Percentiles rank a stretch among this genome's conserved stretches.
Conservation (phyloP, 2,888 invertebrate species). For the Pollenia angustigena region DNA sequence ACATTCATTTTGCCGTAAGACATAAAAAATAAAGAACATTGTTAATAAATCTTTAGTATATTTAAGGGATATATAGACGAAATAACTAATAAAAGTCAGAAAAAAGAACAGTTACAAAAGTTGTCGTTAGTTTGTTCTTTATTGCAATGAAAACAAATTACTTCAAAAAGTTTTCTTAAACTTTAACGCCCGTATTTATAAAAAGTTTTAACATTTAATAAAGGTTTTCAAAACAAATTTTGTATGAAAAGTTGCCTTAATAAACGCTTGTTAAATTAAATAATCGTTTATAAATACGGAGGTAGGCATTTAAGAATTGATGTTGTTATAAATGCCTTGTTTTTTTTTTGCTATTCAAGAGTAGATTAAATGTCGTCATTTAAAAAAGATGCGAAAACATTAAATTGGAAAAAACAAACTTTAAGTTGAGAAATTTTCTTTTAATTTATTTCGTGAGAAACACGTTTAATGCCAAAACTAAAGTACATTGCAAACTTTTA, state of each 20-base stretch:
- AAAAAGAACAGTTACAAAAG: not conserved
- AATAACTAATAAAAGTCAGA: not conserved
- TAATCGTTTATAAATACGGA: too few relatives aligned
- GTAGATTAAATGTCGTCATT: conserved; percentile 2
- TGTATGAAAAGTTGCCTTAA: too few relatives aligned
- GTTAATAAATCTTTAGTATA: conserved; percentile 10
- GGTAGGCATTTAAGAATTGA: too few relatives aligned
- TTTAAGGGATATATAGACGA: not conserved
- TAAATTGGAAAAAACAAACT: not conserved
- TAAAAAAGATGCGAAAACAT: not conserved
- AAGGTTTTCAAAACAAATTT: too few relatives aligned
- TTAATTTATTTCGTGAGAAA: too few relatives aligned
- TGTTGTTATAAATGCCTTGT: not conserved
- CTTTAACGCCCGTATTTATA: too few relatives aligned
- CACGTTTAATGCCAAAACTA: conserved; percentile 21
- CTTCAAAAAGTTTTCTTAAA: not conserved
- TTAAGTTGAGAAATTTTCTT: conserved; percentile 7
- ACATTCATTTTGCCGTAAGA: not conserved
- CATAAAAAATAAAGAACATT: not conserved
- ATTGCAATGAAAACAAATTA: not conserved
- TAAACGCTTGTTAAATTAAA: too few relatives aligned
- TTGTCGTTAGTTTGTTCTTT: not conserved
- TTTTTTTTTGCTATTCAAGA: not conserved
- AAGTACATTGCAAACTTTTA: not conserved
- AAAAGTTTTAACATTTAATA: too few relatives aligned